Base-by-base conservation (phyloP, 2,113 vertebrate species). In the Toxotes chatareus region DNA sequence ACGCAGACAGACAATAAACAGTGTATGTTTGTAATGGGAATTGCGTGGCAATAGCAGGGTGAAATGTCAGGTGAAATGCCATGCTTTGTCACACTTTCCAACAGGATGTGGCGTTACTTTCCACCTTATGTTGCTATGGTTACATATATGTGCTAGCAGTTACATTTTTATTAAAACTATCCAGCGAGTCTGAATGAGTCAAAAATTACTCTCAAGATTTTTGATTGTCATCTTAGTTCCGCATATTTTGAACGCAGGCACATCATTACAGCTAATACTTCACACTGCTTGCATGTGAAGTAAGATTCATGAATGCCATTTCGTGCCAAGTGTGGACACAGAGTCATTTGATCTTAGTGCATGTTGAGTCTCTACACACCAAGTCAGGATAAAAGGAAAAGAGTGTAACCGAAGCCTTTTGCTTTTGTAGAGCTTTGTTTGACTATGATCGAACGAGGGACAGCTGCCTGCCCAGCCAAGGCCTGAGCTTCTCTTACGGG, bases 401-500 rank as follows among this genome's bases (percentile, higher is more conserved):
- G 56, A 32, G 47, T 7, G 55, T 88, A 89, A 91, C 56, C 34
- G 1, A 51, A 72, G 56, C 19, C 17, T 56, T 62, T 85, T 73
- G 23, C 32, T 42, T 82, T 72, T 71, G 0, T 91, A 99, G 98
- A 94, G 98, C 98, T 85, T 94, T 99, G 40, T 99, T 99, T 93
- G 98, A 99, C 94, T 99, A 99, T 1, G 98, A 99, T 85, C 96
- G 98, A 79, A 98, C 97, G 86, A 95, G 97, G 84, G 98, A 99
- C 96, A 99, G 98, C 91, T 99, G 98, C 90, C 91, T 99, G 84
- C 98, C 98, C 87, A 99, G 98, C 94, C 98, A 99, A 93, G 98
- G 98, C 0, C 96, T 99, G 90, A 99, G 98, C 92, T 99, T 99
- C 92, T 97, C 96, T 71, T 99, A 99, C 0, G 98, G 98, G 61